A percentile compares a stretch with the other conserved stretches of the same genome.
phyloP scores from a whole-genome alignment of 2,113 vertebrate species.

The Gasterosteus aculeatus region DNA sequence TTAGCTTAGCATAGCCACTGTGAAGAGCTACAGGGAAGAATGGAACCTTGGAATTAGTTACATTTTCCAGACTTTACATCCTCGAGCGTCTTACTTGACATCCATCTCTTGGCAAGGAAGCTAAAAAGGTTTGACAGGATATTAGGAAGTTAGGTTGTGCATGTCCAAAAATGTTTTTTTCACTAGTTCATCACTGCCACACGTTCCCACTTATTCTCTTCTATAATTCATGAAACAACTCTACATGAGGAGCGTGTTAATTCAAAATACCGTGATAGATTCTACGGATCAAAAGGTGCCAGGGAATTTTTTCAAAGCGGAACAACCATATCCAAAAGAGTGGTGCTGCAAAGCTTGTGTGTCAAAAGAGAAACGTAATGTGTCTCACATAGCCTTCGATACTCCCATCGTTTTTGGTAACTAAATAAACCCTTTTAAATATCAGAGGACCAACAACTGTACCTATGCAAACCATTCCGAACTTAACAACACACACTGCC shows the following conservation, averaged over 20 bases:
- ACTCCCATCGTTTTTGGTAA: not conserved
- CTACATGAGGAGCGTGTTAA: not conserved
- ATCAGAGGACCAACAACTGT: not conserved
- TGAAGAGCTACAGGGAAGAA: not conserved
- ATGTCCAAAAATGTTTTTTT: not conserved
- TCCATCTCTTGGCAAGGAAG: not conserved
- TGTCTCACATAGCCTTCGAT: not conserved
- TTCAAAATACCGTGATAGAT: not conserved
- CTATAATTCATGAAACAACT: not conserved
- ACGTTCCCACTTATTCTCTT: not conserved
- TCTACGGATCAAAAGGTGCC: not conserved
- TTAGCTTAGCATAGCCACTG: not conserved
- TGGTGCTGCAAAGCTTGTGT: not conserved
- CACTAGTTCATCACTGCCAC: not conserved
- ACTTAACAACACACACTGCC: conserved; percentile 4
- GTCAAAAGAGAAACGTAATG: not conserved
- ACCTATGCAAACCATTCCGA: conserved; percentile 30
- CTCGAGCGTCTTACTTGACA: not conserved
- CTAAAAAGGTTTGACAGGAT: not conserved
- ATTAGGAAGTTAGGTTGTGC: not conserved
- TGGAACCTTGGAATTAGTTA: too few relatives aligned
- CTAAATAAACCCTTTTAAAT: not conserved
- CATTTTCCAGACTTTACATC: not conserved
- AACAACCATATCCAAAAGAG: not conserved
- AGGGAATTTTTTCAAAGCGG: not conserved